Evolutionary conservation across 64 coral and sea anemone genomes (phyloP).

Genomic region (Dendronephthya gigantea): DNA sequence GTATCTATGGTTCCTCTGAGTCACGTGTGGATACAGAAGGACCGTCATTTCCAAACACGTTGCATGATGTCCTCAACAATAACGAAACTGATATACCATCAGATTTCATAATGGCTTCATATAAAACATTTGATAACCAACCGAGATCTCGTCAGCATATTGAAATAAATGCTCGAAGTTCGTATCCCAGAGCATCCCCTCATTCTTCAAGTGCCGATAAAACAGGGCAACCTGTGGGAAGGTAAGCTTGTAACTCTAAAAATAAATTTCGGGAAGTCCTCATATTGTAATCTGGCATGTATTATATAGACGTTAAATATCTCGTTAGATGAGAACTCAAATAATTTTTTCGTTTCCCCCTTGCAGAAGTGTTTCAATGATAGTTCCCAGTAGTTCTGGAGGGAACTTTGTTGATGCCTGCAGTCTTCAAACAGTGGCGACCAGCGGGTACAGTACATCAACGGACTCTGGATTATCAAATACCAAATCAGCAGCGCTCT

Average conservation of each 20-base stretch:
- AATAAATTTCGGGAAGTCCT: no score
- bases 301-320: no score
- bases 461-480: constrained; percentile 79
- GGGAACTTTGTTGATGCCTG: constrained; percentile 37
- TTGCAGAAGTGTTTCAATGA: constrained; percentile 5
- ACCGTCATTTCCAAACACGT: background rate
- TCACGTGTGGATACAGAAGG: background rate
- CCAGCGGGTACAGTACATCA: constrained; percentile 79
- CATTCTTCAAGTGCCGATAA: background rate
- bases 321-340: no score
- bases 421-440: constrained; percentile 53
- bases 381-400: background rate
- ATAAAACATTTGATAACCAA: constrained; percentile 1
- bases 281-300: no score
- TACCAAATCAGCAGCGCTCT: constrained; percentile 20
- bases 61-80: background rate
- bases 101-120: background rate
- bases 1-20: constrained; percentile 3
- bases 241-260: background rate
- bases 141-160: background rate
- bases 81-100: background rate
- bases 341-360: no score
- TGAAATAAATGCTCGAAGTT: background rate
- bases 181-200: background rate
- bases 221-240: background rate